A percentile compares a stretch with the other conserved stretches of the same genome.
Conservation (phyloP, 1,140 invertebrate genomes). For the Ostrea edulis region DNA sequence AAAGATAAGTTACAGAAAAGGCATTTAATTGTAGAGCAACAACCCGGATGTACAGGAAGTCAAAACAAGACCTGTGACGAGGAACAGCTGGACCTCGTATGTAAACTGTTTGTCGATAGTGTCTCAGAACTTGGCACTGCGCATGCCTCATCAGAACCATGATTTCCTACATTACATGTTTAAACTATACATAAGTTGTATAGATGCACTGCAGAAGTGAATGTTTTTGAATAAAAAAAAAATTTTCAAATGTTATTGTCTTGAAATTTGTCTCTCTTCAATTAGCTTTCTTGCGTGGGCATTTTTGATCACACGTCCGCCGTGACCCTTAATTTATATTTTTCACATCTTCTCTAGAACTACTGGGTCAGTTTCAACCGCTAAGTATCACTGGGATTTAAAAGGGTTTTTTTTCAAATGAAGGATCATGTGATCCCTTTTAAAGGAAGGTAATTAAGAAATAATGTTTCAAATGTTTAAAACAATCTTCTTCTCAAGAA, state of each 20-base stretch:
- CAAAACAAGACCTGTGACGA: slow-evolving; percentile 3
- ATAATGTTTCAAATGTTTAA: no score
- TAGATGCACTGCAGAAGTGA: neutral
- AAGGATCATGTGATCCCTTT: no score
- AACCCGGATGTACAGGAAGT: slow-evolving; percentile 4
- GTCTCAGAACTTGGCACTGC: slow-evolving; percentile 19
- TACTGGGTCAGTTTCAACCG: no score
- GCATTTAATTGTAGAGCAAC: slow-evolving; percentile 15
- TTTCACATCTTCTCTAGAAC: no score
- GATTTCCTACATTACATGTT: neutral
- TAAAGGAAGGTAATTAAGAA: no score
- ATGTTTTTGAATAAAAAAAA: neutral
- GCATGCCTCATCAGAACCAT: neutral
- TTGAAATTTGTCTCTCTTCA: no score
- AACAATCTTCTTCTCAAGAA: no score
- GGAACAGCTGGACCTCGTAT: slow-evolving; percentile 2
- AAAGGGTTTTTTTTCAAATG: no score
- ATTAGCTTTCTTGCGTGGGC: no score
- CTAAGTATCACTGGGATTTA: no score
- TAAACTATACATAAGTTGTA: neutral
- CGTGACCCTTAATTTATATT: no score
- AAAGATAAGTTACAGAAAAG: neutral
- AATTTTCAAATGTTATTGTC: neutral
- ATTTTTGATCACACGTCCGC: no score
- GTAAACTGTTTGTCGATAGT: slow-evolving; percentile 32